These are phyloP conservation scores for Esperia sulphurella DNA, from an alignment of 2,888 invertebrate genomes.

Conservation along the genomic window DNA sequence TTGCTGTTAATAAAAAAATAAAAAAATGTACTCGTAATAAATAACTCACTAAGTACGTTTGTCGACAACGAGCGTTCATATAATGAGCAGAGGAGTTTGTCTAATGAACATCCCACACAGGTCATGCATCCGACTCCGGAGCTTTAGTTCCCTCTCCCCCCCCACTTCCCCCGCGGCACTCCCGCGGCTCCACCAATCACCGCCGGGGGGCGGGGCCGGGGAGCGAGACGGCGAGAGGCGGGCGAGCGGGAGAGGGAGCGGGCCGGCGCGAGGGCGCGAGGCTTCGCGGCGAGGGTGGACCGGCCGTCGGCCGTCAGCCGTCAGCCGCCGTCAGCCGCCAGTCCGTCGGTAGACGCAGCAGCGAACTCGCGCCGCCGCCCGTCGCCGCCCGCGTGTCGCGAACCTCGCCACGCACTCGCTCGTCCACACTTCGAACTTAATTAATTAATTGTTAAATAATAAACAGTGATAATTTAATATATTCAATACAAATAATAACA, in stretches of 20 bases:
- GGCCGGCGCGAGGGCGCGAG: constrained; percentile 9
- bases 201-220: constrained; percentile 19
- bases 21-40: no score
- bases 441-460: not conserved
- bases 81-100: no score
- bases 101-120: no score
- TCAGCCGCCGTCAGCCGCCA: not conserved
- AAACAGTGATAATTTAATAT: not conserved
- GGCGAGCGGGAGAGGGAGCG: constrained; percentile 6
- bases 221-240: constrained; percentile 13
- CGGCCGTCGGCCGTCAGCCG: not conserved
- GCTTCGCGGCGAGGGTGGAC: not conserved
- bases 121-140: no score
- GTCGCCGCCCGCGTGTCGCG: no score
- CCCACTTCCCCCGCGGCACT: not conserved
- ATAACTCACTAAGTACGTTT: no score
- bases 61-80: no score
- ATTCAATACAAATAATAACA: not conserved
- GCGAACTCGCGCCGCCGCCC: not conserved
- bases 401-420: not conserved
- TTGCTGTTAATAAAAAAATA: no score
- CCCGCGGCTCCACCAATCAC: not conserved
- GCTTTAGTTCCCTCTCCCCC: not conserved
- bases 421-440: not conserved
- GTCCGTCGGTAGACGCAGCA: not conserved